These are phyloP conservation scores for Nyctereutes procyonoides DNA, from an alignment of 2,113 vertebrate species.

Conservation along the genomic window DNA sequence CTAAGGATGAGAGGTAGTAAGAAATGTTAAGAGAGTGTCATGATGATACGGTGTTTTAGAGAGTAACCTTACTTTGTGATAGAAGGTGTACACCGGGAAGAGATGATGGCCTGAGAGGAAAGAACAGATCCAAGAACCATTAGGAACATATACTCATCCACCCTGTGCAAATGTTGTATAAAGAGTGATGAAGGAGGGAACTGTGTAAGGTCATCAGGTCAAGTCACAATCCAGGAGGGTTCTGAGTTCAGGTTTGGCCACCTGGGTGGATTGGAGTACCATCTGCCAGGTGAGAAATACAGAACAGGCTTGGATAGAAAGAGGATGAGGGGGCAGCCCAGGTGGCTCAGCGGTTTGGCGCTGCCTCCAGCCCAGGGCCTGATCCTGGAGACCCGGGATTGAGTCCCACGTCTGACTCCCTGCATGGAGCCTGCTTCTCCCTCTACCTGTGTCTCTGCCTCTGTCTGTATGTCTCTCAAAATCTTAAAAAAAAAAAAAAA, in stretches of 20 bases:
- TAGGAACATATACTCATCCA: background rate
- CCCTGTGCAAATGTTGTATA: background rate
- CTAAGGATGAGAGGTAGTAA: background rate
- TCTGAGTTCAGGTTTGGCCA: background rate
- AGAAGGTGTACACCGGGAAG: background rate
- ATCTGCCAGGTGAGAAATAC: background rate
- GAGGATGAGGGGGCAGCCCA: background rate
- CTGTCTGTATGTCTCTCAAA: too few species aligned
- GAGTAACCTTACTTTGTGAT: background rate
- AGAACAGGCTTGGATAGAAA: background rate
- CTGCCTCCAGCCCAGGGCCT: too few species aligned
- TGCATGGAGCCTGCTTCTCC: too few species aligned
- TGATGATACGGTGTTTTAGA: background rate
- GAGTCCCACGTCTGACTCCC: too few species aligned
- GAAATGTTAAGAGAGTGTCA: background rate
- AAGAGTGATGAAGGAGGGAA: background rate
- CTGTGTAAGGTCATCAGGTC: accelerated
- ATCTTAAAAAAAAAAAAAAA: too few species aligned
- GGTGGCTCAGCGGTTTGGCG: too few species aligned
- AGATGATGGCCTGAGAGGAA: background rate
- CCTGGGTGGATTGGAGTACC: accelerated
- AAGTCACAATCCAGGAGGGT: too few species aligned
- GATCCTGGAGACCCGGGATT: too few species aligned
- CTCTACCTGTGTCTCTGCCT: too few species aligned
- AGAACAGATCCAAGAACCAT: background rate